Evolutionary conservation across 2,113 vertebrate species (phyloP), one percentile per base, ranked within the genome.

Genomic region (Egretta garzetta): DNA sequence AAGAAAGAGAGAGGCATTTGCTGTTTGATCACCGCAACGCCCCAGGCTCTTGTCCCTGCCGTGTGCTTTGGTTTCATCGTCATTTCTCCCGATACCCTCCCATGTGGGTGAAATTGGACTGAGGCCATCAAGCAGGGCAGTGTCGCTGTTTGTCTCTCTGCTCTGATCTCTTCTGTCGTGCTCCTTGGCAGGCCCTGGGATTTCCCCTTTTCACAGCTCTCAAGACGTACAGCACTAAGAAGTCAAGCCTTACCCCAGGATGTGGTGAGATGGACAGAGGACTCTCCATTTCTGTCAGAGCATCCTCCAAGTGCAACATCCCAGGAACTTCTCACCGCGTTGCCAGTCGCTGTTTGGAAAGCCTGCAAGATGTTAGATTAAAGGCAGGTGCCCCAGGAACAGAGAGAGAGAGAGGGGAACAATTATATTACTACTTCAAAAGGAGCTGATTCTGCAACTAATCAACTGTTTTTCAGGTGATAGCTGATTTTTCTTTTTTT

Each of bases 311-410:
- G 63, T 53, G 67, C 74, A 68, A 71, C 37, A 39, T 37, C 47
- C 62, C 0, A 0, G 79, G 28, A 90, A 14, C 63, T 67, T 15
- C 47, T 72, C 50, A 23, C 8, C 3, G 6, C 14, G n/a, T 59
- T n/a, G 32, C n/a, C 83, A 81, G 68, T 14, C 52, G 11, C 55
- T 74, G 32, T 33, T 91, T 53, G 52, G 59, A 70, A 71, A 86
- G 63, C n/a, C 41, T 92, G 71, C 20, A 70, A 41, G 66, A 60
- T 45, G 23, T 58, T 80, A 83, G 70, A 89, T 92, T 91, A 71
- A 95, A 97, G 83, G 56, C 94, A 95, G 80, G 75, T 88, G 76
- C 72, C 49, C 30, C 72, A 81, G 56, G 24, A 88, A 68, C 47
- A 95, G 56, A 91, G 77, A 77, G 56, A 91, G 77, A 77, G 32